These are phyloP conservation scores for Eremophila alpestris DNA, from an alignment of 2,797 vertebrate genomes.

Conservation along the genomic window DNA sequence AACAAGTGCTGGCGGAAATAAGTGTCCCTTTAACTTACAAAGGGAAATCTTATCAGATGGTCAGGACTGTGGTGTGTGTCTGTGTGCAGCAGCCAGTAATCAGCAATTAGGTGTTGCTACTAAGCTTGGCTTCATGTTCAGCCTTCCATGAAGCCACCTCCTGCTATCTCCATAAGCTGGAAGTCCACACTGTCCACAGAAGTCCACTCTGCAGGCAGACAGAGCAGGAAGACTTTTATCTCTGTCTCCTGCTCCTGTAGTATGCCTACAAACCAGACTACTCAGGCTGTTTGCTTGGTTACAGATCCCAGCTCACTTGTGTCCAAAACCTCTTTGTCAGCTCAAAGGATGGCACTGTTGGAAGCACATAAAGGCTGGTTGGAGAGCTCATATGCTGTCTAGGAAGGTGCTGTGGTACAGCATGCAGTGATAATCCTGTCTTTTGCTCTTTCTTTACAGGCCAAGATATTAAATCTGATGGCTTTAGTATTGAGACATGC, in stretches of 20 bases:
- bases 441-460: slow-evolving; percentile 57
- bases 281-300: background rate
- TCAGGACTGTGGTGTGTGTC: background rate
- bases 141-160: background rate
- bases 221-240: background rate
- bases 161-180: background rate
- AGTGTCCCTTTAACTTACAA: background rate
- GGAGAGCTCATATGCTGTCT: background rate
- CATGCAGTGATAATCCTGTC: background rate
- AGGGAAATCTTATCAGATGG: background rate
- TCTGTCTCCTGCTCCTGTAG: background rate
- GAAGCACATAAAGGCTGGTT: background rate
- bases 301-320: background rate
- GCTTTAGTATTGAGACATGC: slow-evolving; percentile 85
- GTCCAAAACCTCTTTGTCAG: background rate
- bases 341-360: rapidly evolving
- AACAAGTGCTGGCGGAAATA: background rate
- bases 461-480: slow-evolving; percentile 83
- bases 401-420: background rate
- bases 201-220: background rate
- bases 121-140: background rate
- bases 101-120: background rate
- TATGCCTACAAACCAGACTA: background rate
- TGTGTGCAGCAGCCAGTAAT: background rate
- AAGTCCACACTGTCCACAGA: rapidly evolving